A percentile compares a stretch with the other conserved stretches of the same genome.
phyloP scores from a whole-genome alignment of 2,113 vertebrate species.

The Connochaetes taurinus region DNA sequence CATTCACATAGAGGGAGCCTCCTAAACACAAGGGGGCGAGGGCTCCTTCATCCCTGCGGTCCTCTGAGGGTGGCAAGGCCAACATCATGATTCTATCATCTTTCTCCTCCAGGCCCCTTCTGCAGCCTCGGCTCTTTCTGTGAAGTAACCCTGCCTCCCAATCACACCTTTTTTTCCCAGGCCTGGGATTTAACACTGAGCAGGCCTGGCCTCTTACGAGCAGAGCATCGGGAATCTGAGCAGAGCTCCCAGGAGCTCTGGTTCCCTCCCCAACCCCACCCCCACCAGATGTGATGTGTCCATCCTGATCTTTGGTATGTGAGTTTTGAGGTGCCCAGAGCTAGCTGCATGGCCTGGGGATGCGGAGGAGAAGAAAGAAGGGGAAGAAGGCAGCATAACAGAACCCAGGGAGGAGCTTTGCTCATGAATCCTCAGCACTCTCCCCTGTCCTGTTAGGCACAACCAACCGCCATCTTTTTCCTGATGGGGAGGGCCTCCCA shows the following conservation, averaged over 20 bases:
- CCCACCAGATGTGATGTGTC: background rate
- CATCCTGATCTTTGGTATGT: background rate
- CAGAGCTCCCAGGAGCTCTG: background rate
- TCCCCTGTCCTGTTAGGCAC: background rate
- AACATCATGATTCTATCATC: background rate
- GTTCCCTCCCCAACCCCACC: accelerated
- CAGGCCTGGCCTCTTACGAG: background rate
- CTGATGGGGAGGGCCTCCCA: background rate
- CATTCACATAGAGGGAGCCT: background rate
- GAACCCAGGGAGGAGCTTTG: background rate
- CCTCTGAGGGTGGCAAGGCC: background rate
- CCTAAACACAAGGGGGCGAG: background rate
- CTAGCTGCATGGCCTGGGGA: background rate
- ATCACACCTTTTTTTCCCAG: background rate
- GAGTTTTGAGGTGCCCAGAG: background rate
- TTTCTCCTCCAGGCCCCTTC: background rate
- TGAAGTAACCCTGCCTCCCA: background rate
- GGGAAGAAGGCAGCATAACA: background rate
- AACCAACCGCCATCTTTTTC: background rate
- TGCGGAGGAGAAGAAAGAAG: background rate
- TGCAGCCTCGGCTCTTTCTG: background rate
- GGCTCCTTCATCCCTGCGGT: background rate
- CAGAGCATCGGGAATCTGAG: background rate
- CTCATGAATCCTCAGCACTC: background rate
- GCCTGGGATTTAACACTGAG: background rate